Evolutionary conservation across 2,113 vertebrate species (phyloP).

Genomic region (Neomonachus schauinslandi): DNA sequence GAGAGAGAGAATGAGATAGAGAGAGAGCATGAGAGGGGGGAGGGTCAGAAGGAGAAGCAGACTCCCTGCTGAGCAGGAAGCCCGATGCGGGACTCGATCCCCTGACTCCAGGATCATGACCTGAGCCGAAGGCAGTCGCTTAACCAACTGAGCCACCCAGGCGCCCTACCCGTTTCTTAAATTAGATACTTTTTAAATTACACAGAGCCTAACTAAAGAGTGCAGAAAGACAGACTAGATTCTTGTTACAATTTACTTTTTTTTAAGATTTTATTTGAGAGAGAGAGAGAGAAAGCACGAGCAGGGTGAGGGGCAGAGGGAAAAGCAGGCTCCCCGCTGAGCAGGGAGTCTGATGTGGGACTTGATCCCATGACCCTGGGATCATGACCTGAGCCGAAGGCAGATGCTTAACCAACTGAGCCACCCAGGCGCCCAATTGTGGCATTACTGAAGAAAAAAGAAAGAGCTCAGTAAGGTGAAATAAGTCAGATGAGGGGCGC

Average conservation of each 20-base stretch:
- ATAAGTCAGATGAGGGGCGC: background rate
- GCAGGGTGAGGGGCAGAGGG: background rate
- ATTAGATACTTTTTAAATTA: background rate
- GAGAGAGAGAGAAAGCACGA: background rate
- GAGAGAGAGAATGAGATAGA: no score
- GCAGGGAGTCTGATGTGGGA: background rate
- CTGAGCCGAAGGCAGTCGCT: no score
- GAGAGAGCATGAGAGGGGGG: no score
- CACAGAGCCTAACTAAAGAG: background rate
- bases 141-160: no score
- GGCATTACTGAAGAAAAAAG: no score
- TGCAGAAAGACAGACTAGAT: background rate
- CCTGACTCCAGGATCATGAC: no score
- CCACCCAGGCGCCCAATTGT: background rate
- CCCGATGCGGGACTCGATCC: no score
- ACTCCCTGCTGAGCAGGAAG: no score
- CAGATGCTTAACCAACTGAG: background rate
- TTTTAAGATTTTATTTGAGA: background rate
- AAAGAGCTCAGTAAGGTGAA: background rate
- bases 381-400: background rate
- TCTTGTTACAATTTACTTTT: background rate
- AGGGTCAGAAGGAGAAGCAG: no score
- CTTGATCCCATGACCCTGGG: background rate
- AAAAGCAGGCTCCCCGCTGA: background rate
- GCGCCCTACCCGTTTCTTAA: background rate